phyloP scores from a whole-genome alignment of 1,140 invertebrate genomes.

The Drosophila seguyi region DNA sequence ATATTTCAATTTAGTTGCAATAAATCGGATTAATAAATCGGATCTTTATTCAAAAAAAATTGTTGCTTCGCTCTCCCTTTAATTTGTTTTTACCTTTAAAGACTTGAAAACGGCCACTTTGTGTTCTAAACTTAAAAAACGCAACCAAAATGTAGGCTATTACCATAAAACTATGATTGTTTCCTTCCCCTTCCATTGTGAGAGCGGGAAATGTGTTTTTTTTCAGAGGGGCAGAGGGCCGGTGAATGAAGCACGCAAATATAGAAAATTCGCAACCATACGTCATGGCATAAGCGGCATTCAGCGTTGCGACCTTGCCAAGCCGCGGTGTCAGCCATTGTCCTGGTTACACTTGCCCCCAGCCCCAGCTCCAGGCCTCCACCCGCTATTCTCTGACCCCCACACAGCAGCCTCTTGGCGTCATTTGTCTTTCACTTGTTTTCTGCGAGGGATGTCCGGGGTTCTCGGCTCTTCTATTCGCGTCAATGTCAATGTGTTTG shows the following conservation, averaged over 20 bases:
- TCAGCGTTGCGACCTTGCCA: conserved; percentile 50
- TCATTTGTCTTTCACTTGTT: conserved; percentile 21
- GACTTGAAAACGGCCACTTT: conserved; percentile 4
- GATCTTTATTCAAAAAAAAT: background rate
- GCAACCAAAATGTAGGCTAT: conserved; percentile 26
- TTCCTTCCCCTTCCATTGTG: conserved; percentile 32
- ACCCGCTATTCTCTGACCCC: conserved; percentile 18
- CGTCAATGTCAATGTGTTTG: background rate
- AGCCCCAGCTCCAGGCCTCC: background rate
- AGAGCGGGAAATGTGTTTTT: background rate
- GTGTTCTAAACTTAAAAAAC: conserved; percentile 42
- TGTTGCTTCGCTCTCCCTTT: no score
- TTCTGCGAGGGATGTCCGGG: conserved; percentile 3
- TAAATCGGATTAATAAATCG: background rate
- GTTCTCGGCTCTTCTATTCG: conserved; percentile 12
- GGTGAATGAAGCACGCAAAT: conserved; percentile 23
- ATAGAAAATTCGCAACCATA: conserved; percentile 47
- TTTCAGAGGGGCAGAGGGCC: background rate
- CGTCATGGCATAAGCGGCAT: conserved; percentile 27
- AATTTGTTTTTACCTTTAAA: background rate
- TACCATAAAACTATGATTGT: conserved; percentile 29
- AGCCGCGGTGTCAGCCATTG: conserved; percentile 46
- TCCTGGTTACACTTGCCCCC: conserved; percentile 35
- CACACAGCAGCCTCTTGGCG: conserved; percentile 10
- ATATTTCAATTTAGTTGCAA: background rate